Evolutionary conservation across 1,140 invertebrate species (phyloP), one percentile per base, ranked within the genome.

Genomic region (Cyclargus thomasi): DNA sequence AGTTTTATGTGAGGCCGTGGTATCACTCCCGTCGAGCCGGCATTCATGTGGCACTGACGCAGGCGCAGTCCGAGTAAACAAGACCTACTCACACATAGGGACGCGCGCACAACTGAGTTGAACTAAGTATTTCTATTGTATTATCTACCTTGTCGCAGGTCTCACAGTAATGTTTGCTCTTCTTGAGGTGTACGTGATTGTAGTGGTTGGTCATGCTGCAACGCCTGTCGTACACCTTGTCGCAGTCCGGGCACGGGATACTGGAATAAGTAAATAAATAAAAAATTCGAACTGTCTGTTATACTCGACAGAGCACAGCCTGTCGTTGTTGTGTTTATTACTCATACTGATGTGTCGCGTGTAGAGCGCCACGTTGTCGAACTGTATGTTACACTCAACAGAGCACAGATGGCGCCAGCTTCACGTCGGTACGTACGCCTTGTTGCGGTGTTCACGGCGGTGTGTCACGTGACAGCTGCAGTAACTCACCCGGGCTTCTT

Each of bases 331-430:
- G 20, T 75, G 67, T 21, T 70, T 71, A 1, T 63, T 57, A 39
- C 74, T 75, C 0, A 63, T 70, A 62, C 63, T 71, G 66, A 73
- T 55, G 53, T 75, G 74, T 14, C 53, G 57, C 11, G 36, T 71
- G 22, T 71, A 75, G 21, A 73, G 62, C 1, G 64, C 16, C 5
- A 68, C 23, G 39, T 73, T 73, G 17, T 75, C 72, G 62, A 73
- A 80, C 36, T 75, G 73, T 36, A 75, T 63, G 53, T 78, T 64
- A 20, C 78, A 80, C 36, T 73, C 76, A 0, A 74, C 74, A 62
- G 76, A 80, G 17, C 68, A 66, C 6, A 69, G 36, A 62, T 78
- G 73, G 64, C 10, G 65, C 53, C 6, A 65, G 20, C 16, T 67
- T 22, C 17, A 62, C 63, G 64, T 74, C 67, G n/a, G n/a, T n/a